A percentile compares a stretch with the other conserved stretches of the same genome.
Evolutionary conservation across 1,140 invertebrate genomes (phyloP).

Genomic region (Nomia melanderi): DNA sequence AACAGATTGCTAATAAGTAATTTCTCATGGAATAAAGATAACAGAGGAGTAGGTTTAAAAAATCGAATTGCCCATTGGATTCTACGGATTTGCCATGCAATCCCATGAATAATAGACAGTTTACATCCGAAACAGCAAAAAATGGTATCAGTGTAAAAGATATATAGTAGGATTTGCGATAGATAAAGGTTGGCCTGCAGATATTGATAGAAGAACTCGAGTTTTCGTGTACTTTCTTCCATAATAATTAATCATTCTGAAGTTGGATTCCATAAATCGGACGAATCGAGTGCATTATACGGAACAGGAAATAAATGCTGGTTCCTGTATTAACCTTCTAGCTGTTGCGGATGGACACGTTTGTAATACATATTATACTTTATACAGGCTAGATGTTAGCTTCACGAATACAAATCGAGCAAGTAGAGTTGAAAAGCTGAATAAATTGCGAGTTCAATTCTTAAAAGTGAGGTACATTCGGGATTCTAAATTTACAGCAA

Average conservation of each 20-base stretch:
- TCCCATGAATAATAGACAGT: constrained; percentile 51
- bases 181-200: constrained; percentile 13
- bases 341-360: background rate
- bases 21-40: background rate
- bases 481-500: too few species aligned
- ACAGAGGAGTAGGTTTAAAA: background rate
- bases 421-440: too few species aligned
- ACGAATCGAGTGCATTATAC: background rate
- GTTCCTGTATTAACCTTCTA: background rate
- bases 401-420: background rate
- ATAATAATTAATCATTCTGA: constrained; percentile 47
- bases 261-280: constrained; percentile 15
- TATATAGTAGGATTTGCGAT: constrained; percentile 45
- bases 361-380: constrained; percentile 1
- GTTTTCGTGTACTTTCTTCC: constrained; percentile 30
- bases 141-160: constrained; percentile 24
- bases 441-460: background rate
- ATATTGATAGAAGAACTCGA: constrained; percentile 37
- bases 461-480: background rate
- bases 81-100: constrained; percentile 22
- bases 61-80: background rate
- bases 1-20: background rate
- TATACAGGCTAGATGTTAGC: background rate
- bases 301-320: background rate
- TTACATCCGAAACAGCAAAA: constrained; percentile 41